Conservation (phyloP, 2,888 invertebrate genomes). For the Nephrotoma flavescens region DNA sequence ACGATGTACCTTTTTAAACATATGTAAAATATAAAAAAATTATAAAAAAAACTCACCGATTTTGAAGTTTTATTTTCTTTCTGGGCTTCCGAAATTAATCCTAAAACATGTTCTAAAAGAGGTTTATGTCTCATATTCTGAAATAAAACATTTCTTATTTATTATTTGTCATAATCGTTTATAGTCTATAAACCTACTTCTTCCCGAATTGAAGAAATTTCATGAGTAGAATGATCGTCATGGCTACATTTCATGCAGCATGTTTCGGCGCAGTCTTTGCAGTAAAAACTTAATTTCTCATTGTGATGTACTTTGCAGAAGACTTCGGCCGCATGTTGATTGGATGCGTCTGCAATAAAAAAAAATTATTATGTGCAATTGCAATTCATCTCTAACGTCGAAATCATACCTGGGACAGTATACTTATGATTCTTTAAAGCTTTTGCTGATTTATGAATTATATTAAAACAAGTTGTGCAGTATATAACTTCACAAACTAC, state of each 20-base stretch:
- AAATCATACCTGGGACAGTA: not conserved
- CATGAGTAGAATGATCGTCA: constrained; percentile 13
- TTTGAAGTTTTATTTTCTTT: not conserved
- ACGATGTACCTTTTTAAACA: not conserved
- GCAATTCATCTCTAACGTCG: not conserved
- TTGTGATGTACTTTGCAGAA: not conserved
- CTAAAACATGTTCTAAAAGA: not conserved
- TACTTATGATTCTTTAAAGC: not conserved
- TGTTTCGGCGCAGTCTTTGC: constrained; percentile 16
- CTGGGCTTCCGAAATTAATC: not conserved
- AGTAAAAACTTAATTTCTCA: constrained; percentile 14
- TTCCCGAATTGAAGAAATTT: constrained; percentile 11
- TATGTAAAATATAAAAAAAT: not conserved
- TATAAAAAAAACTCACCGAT: not conserved
- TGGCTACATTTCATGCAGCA: constrained; percentile 17
- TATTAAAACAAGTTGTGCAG: not conserved
- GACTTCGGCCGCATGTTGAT: not conserved
- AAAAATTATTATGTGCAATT: not conserved
- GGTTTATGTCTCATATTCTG: not conserved
- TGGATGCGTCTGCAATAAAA: not conserved
- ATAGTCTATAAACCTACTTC: constrained; percentile 14
- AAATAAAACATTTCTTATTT: not conserved
- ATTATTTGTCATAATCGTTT: not conserved
- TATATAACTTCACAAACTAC: not conserved
- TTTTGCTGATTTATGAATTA: not conserved